Percentiles rank a stretch among this genome's conserved stretches.
phyloP scores from a whole-genome alignment of 2,888 invertebrate species.

The Drosophila mimetica region DNA sequence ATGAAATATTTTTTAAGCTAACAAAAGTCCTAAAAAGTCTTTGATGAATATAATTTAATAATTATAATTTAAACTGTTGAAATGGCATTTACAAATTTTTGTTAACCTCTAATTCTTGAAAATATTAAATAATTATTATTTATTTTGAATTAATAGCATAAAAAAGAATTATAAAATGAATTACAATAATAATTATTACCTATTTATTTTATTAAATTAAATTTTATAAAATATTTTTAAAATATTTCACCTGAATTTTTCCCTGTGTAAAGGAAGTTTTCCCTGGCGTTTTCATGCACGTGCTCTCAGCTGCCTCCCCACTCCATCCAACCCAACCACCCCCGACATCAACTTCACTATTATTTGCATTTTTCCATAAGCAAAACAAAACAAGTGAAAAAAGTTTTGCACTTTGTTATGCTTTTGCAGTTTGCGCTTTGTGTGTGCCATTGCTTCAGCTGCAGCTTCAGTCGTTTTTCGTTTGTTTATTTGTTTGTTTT shows the following conservation, averaged over 20 bases:
- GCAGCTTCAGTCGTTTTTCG: conserved; percentile 32
- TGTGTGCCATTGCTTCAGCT: conserved; percentile 42
- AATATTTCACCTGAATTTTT: not conserved
- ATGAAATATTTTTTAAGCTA: too few relatives aligned
- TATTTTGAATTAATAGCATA: too few relatives aligned
- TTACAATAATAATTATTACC: too few relatives aligned
- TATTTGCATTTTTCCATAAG: conserved; percentile 61
- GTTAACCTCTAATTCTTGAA: too few relatives aligned
- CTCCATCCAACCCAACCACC: not conserved
- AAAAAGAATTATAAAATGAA: too few relatives aligned
- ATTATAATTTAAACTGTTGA: too few relatives aligned
- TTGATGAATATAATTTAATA: too few relatives aligned
- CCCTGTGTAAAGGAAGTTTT: conserved; percentile 7
- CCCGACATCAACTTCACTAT: conserved; percentile 26
- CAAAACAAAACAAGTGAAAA: conserved; percentile 34
- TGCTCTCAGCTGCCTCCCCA: conserved; percentile 37
- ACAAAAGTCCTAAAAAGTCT: too few relatives aligned
- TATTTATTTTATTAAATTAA: too few relatives aligned
- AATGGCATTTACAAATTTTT: too few relatives aligned
- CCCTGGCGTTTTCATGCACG: conserved; percentile 47
- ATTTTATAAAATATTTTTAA: too few relatives aligned
- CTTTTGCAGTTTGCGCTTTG: conserved; percentile 52
- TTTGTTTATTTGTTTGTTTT: conserved; percentile 49
- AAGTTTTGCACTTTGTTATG: conserved; percentile 69
- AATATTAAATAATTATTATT: too few relatives aligned